Evolutionary conservation across 2,888 invertebrate genomes (phyloP).

Genomic region (Bruchidius siliquastri): DNA sequence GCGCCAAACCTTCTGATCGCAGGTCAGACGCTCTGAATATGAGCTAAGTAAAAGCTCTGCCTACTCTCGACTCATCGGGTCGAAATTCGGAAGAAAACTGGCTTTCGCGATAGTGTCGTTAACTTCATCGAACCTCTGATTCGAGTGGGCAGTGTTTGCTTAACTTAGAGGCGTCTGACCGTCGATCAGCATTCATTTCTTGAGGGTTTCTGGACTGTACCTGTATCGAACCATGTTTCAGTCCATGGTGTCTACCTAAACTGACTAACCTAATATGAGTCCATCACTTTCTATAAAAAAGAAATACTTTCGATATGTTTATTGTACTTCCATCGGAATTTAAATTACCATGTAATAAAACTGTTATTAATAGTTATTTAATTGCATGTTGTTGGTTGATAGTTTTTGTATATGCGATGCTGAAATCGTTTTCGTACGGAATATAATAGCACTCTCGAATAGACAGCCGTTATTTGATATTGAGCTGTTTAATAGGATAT

Average conservation of each 20-base stretch:
- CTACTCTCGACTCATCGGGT: no score
- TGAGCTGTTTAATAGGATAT: not conserved
- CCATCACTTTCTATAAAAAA: conserved; percentile 8
- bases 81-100: no score
- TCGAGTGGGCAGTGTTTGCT: no score
- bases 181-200: no score
- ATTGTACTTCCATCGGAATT: conserved; percentile 11
- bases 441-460: not conserved
- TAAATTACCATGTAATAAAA: conserved; percentile 13
- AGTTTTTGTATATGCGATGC: not conserved
- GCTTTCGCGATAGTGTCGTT: no score
- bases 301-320: conserved; percentile 11
- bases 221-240: no score
- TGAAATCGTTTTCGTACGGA: not conserved
- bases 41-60: no score
- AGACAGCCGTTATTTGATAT: not conserved
- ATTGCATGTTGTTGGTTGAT: conserved; percentile 2
- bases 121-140: no score
- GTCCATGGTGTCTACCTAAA: not conserved
- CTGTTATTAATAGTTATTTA: conserved; percentile 10
- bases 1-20: no score
- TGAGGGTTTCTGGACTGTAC: no score
- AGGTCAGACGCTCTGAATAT: no score
- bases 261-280: conserved; percentile 1
- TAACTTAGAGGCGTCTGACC: no score